Base-by-base conservation (phyloP, 2,888 invertebrate species). In the Tribolium freemani region DNA sequence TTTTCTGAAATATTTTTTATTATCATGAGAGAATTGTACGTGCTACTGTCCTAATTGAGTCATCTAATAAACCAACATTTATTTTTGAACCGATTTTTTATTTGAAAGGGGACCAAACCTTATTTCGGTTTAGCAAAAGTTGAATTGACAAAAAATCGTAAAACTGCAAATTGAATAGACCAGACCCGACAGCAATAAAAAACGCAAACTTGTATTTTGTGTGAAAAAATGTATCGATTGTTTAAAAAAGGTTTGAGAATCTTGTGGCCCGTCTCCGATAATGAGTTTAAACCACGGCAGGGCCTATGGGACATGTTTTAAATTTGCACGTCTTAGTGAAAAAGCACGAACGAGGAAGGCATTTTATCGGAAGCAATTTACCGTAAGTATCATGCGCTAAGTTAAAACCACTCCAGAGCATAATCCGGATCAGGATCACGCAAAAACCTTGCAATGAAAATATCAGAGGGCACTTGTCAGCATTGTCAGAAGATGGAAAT, bases 291-390 rank as follows among this genome's bases (percentile, higher is more conserved):
- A 76, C 75, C 78, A 66, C 76, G 72, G 72, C 75, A 71, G 66
- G 50, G 72, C 79, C 79, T 73, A 11, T 5, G 78, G 76, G 79
- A 78, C 75, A 75, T 74, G 75, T 78, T 79, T 80, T 80, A 82
- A 82, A 82, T 81, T 81, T 79, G 80, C 83, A 83, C 83, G 82
- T 82, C 81, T 77, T 79, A 72, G 77, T 76, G 74, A 78, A 78
- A 80, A 78, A 79, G 78, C 79, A 74, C 79, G 79, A 78, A 80
- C 76, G 79, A 80, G 77, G 78, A 80, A 79, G 78, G 77, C 82
- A 77, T 80, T 83, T 84, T 83, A 83, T 83, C 82, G 81, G 77
- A 83, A 79, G 80, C 83, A 84, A 84, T 84, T 84, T 83, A 76
- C 78, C 73, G 79, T 78, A 82, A 83, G 80, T 80, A 78, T 79